Percentiles rank a stretch among this genome's conserved stretches.
Conservation (phyloP, 2,888 invertebrate species). For the Meandrusa payeni region DNA sequence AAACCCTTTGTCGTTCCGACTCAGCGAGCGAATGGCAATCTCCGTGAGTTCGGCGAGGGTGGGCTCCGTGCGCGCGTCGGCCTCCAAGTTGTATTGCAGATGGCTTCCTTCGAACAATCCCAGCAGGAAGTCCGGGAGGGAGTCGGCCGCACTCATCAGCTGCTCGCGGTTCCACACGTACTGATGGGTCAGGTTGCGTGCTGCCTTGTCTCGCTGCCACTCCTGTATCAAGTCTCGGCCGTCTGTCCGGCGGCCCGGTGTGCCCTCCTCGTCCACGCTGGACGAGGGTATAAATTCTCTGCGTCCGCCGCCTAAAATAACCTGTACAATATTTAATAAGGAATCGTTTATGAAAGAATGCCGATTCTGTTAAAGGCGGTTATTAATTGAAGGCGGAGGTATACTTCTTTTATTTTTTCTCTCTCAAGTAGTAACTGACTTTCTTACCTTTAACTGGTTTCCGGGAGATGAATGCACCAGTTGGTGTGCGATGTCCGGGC, state of each 20-base stretch:
- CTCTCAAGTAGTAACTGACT: too few relatives aligned
- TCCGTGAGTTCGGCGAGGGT: constrained; percentile 50
- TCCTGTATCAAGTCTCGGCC: constrained; percentile 83
- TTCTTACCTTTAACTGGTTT: constrained; percentile 81
- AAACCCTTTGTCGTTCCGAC: constrained; percentile 82
- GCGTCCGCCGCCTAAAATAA: constrained; percentile 88
- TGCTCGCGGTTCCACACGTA: constrained; percentile 83
- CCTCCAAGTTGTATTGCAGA: constrained; percentile 83
- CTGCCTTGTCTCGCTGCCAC: constrained; percentile 79
- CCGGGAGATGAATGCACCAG: constrained; percentile 83
- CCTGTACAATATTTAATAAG: constrained; percentile 46
- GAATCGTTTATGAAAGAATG: neutral
- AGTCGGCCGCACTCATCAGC: constrained; percentile 54
- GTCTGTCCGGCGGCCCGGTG: constrained; percentile 73
- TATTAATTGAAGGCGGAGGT: neutral
- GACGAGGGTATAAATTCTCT: constrained; percentile 81
- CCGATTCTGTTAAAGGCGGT: too few relatives aligned
- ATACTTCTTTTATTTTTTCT: too few relatives aligned
- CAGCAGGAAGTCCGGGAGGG: constrained; percentile 80
- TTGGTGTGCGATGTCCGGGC: constrained; percentile 87
- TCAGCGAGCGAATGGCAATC: constrained; percentile 84
- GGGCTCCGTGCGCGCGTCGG: constrained; percentile 40
- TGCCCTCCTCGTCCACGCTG: constrained; percentile 72
- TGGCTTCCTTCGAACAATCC: constrained; percentile 83
- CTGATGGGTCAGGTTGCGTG: constrained; percentile 48